Evolutionary conservation across 2,797 vertebrate genomes (phyloP).

Genomic region (Sebastes taczanowskii): DNA sequence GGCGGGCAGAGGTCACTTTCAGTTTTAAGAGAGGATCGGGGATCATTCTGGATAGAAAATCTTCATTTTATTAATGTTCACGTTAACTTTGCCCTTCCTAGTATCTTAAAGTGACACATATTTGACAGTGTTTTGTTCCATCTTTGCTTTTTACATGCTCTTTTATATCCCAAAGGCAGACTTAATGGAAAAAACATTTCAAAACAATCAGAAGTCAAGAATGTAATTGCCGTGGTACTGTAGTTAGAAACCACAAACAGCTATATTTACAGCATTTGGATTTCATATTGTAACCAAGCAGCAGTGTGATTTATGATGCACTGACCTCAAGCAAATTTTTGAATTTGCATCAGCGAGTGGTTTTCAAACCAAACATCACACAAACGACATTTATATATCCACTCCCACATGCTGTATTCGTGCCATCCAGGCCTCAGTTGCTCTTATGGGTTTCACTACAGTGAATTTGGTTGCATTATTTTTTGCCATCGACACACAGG

Average conservation of each 20-base stretch:
- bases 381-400: constrained; percentile 19
- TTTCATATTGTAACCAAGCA: constrained; percentile 43
- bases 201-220: constrained; percentile 34
- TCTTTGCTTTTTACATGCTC: constrained; percentile 4
- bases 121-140: constrained; percentile 16
- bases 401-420: constrained; percentile 4
- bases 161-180: constrained; percentile 17
- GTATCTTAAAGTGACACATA: constrained; percentile 7
- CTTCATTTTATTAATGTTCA: not conserved
- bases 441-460: constrained; percentile 14
- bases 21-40: constrained; percentile 5
- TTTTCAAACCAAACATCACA: constrained; percentile 52
- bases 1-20: not conserved
- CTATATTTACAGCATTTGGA: constrained; percentile 53
- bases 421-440: constrained; percentile 27
- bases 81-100: not conserved
- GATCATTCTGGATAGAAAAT: not conserved
- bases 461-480: not conserved
- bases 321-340: constrained; percentile 48
- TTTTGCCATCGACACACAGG: constrained; percentile 28
- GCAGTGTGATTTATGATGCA: constrained; percentile 50
- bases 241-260: constrained; percentile 53
- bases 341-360: constrained; percentile 40
- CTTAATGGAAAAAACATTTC: constrained; percentile 43
- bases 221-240: constrained; percentile 26